phyloP scores from a whole-genome alignment of 1,140 invertebrate species.

The Drosophila lacteicornis region DNA sequence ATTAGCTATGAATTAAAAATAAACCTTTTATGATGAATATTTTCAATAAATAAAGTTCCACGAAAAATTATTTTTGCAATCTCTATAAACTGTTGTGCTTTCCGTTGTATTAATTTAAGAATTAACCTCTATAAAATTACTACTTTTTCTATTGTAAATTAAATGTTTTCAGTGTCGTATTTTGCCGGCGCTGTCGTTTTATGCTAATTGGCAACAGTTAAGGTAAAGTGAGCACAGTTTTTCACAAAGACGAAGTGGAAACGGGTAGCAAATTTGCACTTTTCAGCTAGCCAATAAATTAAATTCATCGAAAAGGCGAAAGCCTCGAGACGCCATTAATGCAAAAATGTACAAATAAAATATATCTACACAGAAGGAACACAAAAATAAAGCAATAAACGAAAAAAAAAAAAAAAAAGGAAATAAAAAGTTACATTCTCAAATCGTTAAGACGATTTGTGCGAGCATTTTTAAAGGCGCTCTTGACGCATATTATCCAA shows the following conservation, averaged over 20 bases:
- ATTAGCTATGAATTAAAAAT: too few species aligned
- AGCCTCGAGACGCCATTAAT: slow-evolving; percentile 41
- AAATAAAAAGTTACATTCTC: slow-evolving; percentile 25
- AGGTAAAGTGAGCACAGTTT: slow-evolving; percentile 67
- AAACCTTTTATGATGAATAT: not conserved
- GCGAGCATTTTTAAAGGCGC: slow-evolving; percentile 33
- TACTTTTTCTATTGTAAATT: not conserved
- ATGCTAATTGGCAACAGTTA: slow-evolving; percentile 71
- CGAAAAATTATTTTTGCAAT: too few species aligned
- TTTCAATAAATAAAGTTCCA: not conserved
- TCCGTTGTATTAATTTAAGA: too few species aligned
- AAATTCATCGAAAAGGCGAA: slow-evolving; percentile 56
- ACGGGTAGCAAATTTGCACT: slow-evolving; percentile 67
- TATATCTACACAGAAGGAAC: slow-evolving; percentile 10
- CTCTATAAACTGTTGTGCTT: too few species aligned
- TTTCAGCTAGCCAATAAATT: slow-evolving; percentile 69
- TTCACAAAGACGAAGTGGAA: slow-evolving; percentile 30
- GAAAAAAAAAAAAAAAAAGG: slow-evolving; percentile 1
- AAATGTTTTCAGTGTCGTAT: slow-evolving; percentile 7
- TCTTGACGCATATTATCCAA: slow-evolving; percentile 33
- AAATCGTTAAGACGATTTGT: slow-evolving; percentile 31
- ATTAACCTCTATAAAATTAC: too few species aligned
- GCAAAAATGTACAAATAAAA: slow-evolving; percentile 15
- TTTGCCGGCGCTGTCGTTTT: slow-evolving; percentile 43
- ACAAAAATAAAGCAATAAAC: slow-evolving; percentile 16